Percentiles rank a stretch among this genome's conserved stretches.
These are phyloP conservation scores for Littorina saxatilis DNA, from an alignment of 1,140 invertebrate species.

Conservation along the genomic window DNA sequence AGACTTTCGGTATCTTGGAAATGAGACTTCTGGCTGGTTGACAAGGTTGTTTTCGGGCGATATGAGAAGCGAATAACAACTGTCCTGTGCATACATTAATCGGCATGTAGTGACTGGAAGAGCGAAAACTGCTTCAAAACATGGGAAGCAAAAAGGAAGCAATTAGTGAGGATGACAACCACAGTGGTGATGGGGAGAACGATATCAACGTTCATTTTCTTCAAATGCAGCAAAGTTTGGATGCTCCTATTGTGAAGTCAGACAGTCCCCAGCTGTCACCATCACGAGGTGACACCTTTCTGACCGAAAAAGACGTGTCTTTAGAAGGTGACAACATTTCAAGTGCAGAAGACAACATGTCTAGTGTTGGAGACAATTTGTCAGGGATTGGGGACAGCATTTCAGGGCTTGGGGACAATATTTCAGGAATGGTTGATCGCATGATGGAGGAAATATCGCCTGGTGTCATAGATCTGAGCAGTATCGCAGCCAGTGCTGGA, in stretches of 20 bases:
- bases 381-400: neutral
- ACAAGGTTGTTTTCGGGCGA: too few species aligned
- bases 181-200: neutral
- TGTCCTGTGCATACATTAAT: too few species aligned
- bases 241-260: neutral
- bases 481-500: neutral
- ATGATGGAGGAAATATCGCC: conserved; percentile 10
- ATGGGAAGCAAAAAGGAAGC: neutral
- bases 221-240: neutral
- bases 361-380: neutral
- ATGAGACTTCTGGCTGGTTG: too few species aligned
- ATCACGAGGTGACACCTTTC: neutral
- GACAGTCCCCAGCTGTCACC: neutral
- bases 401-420: conserved; percentile 3
- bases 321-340: neutral
- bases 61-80: too few species aligned
- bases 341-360: neutral
- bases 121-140: too few species aligned
- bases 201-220: neutral
- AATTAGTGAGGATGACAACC: neutral
- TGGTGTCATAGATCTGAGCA: neutral
- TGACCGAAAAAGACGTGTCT: neutral
- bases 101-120: too few species aligned
- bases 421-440: neutral
- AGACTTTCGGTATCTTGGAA: neutral